Evolutionary conservation across 2,888 invertebrate species (phyloP).

Genomic region (Tryphoninae sp.): DNA sequence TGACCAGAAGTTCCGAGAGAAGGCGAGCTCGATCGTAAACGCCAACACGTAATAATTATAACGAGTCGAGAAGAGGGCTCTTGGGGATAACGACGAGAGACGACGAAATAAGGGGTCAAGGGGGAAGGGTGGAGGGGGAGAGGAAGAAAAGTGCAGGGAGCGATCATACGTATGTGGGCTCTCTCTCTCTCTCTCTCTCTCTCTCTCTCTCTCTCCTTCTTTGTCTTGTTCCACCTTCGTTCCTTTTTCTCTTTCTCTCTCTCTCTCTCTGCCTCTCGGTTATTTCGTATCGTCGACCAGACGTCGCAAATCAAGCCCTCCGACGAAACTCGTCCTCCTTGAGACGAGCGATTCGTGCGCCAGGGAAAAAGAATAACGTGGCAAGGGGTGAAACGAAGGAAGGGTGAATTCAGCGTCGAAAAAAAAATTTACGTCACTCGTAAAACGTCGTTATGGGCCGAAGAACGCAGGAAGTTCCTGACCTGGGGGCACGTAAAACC

Average conservation of each 20-base stretch:
- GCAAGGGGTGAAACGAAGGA: background rate
- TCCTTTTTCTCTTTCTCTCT: constrained; percentile 4
- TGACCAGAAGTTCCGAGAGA: constrained; percentile 44
- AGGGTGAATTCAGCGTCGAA: background rate
- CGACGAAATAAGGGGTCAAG: constrained; percentile 9
- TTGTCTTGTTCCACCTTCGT: constrained; percentile 32
- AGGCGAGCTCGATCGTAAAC: constrained; percentile 74
- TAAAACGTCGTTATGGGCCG: background rate
- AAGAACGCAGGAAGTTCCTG: constrained; percentile 1
- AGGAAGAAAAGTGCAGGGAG: constrained; percentile 44
- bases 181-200: constrained; percentile 48
- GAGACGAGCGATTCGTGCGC: constrained; percentile 2
- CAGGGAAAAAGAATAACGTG: background rate
- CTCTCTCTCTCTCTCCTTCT: constrained; percentile 55
- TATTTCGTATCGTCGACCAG: constrained; percentile 66
- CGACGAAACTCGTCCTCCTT: constrained; percentile 43
- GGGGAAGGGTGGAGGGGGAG: constrained; percentile 18
- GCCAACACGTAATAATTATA: constrained; percentile 80
- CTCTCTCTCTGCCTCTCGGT: constrained; percentile 55
- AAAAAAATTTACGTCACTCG: constrained; percentile 24
- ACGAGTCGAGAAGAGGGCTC: constrained; percentile 70
- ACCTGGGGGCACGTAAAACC: constrained; percentile 6
- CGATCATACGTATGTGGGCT: constrained; percentile 32
- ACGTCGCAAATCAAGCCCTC: constrained; percentile 68
- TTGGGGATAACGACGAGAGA: constrained; percentile 62